Percentiles rank a stretch among this genome's conserved stretches.
phyloP scores from a whole-genome alignment of 2,888 invertebrate genomes.

The Agriopis leucophaearia region DNA sequence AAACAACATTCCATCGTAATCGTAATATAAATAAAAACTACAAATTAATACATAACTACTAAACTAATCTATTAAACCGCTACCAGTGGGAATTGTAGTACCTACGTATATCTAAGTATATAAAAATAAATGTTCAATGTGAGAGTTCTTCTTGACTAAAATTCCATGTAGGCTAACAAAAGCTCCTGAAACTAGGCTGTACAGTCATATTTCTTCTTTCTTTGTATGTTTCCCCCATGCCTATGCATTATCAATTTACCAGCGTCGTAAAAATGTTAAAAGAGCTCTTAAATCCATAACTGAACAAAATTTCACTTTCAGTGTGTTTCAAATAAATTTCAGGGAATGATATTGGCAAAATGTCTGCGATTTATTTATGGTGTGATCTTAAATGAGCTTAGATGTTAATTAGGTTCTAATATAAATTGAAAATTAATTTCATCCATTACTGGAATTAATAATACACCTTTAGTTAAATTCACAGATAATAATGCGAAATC shows the following conservation, averaged over 20 bases:
- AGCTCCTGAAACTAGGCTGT: background rate
- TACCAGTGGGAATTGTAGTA: too few relatives aligned
- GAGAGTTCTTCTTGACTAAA: background rate
- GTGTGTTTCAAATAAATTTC: too few relatives aligned
- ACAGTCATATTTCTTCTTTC: background rate
- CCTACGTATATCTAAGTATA: too few relatives aligned
- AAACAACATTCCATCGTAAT: too few relatives aligned
- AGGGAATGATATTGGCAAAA: background rate
- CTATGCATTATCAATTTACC: too few relatives aligned
- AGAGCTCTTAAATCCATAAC: too few relatives aligned
- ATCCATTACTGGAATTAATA: background rate
- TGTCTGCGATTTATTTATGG: background rate
- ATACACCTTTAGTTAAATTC: background rate
- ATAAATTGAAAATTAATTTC: background rate
- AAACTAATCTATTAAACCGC: too few relatives aligned
- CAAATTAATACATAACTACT: too few relatives aligned
- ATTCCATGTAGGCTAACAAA: background rate
- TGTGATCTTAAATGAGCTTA: background rate
- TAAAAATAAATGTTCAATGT: constrained; percentile 1
- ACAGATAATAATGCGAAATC: background rate
- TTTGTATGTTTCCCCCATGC: too few relatives aligned
- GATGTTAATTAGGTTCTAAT: background rate
- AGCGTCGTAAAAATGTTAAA: too few relatives aligned
- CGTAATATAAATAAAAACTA: too few relatives aligned
- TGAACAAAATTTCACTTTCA: too few relatives aligned